Percentiles rank a stretch among this genome's conserved stretches.
These are phyloP conservation scores for Metallyticus violacea DNA, from an alignment of 2,888 invertebrate species.

Conservation along the genomic window DNA sequence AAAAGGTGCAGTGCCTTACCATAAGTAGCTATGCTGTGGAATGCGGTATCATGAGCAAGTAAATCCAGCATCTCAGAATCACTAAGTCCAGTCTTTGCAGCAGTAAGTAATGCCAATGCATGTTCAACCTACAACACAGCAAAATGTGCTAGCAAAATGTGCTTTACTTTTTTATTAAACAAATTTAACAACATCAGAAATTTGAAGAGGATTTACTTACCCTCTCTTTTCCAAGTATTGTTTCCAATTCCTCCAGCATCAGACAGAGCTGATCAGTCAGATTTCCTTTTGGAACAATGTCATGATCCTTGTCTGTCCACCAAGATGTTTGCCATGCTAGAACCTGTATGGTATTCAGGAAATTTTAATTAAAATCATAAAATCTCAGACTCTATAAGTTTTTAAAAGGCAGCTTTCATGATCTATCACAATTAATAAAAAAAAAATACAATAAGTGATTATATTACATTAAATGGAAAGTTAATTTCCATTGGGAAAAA, in stretches of 20 bases:
- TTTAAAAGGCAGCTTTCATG: no score
- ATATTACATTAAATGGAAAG: no score
- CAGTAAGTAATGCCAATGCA: constrained; percentile 69
- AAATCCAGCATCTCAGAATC: constrained; percentile 78
- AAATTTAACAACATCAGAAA: neutral
- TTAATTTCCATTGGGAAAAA: no score
- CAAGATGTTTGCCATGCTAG: constrained; percentile 61
- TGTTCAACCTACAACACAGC: constrained; percentile 39
- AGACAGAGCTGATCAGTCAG: constrained; percentile 61
- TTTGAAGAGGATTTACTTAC: constrained; percentile 50
- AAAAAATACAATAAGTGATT: no score
- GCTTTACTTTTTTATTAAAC: neutral
- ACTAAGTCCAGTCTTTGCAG: constrained; percentile 73
- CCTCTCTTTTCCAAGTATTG: constrained; percentile 62
- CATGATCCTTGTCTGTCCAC: constrained; percentile 56
- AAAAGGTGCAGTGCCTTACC: constrained; percentile 47
- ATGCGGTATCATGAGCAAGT: constrained; percentile 60
- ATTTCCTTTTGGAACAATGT: constrained; percentile 54
- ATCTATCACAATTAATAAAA: no score
- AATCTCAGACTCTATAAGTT: no score
- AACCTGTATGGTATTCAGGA: constrained; percentile 47
- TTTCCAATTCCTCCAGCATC: constrained; percentile 67
- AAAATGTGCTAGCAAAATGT: neutral
- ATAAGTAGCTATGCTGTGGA: constrained; percentile 62
- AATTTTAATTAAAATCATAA: no score